Conservation (phyloP, 2,113 vertebrate species). For the Chinchilla lanigera region DNA sequence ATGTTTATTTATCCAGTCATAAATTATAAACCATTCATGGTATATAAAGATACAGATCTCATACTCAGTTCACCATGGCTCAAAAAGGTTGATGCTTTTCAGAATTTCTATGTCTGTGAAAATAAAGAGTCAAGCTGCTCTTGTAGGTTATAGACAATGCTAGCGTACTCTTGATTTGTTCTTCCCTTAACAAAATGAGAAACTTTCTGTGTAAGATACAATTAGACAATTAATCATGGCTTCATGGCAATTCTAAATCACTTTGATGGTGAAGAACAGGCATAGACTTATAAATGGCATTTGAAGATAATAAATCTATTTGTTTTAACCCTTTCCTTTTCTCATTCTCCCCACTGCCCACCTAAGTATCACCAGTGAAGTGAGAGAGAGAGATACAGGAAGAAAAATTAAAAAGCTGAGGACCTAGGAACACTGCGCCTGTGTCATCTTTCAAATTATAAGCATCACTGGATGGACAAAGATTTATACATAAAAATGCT, state of each 20-base stretch:
- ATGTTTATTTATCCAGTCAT: constrained; percentile 3
- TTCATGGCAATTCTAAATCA: constrained; percentile 19
- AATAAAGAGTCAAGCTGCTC: not conserved
- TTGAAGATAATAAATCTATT: not conserved
- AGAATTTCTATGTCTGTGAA: constrained; percentile 4
- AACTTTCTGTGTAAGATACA: constrained; percentile 7
- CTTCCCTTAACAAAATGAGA: constrained; percentile 21
- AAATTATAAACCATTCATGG: not conserved
- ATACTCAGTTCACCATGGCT: not conserved
- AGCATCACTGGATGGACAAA: not conserved
- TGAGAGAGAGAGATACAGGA: not conserved
- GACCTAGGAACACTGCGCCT: not conserved
- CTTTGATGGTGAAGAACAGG: not conserved
- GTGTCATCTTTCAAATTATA: not conserved
- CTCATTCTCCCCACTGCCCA: not conserved
- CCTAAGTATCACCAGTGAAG: not conserved
- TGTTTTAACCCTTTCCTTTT: not conserved
- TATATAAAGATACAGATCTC: not conserved
- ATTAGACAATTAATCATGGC: not conserved
- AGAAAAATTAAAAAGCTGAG: not conserved
- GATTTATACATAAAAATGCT: not conserved
- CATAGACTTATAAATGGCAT: constrained; percentile 16
- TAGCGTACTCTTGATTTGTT: not conserved
- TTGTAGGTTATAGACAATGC: not conserved
- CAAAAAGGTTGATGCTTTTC: constrained; percentile 18